Base-by-base conservation (phyloP, 2,797 vertebrate genomes). In the Leucoraja ocellata region DNA sequence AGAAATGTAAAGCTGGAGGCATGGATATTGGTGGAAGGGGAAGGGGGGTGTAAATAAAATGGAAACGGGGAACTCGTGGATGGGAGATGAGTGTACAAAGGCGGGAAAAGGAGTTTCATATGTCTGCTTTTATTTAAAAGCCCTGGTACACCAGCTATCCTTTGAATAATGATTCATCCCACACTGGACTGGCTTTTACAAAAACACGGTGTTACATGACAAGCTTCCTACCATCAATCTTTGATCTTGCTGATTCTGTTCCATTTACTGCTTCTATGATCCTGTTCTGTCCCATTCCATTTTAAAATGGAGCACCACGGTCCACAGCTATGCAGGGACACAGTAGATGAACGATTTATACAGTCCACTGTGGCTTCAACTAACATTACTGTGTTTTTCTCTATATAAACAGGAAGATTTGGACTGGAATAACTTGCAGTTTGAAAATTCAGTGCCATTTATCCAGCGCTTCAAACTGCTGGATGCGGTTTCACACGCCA, bases 401-500 rank as follows among this genome's bases (percentile, higher is more conserved):
- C 28, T 13, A 18, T 58, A n/a, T 14, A 18, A 88, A 88, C 63
- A 88, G 84, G n/a, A 88, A 18, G 32, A 9, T 36, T 88, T 88
- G n/a, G 84, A 88, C 18, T 68, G 65, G 32, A 88, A 68, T 18
- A 65, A 88, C n/a, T 16, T 46, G 28, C 36, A 92, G 9, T 92
- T 73, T 92, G 71, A 7, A 76, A 73, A 76, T 39, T 46, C 90
- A 14, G 90, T 92, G 21, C 90, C 71, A 14, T 92, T 92, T 25
- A 71, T 76, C 46, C 71, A 28, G 25, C 90, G 90, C 90, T 92
- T 92, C 90, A 92, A 14, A 92, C 25, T 68, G 23, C 25, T 92
- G 73, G 90, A 74, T 76, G 71, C 46, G n/a, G 7, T 76, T 74
- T 92, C 90, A 25, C 28, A 46, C 71, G 54, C 71, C 39, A 46